phyloP scores from a whole-genome alignment of 1,140 invertebrate species.

The Zeugodacus cucurbitae region DNA sequence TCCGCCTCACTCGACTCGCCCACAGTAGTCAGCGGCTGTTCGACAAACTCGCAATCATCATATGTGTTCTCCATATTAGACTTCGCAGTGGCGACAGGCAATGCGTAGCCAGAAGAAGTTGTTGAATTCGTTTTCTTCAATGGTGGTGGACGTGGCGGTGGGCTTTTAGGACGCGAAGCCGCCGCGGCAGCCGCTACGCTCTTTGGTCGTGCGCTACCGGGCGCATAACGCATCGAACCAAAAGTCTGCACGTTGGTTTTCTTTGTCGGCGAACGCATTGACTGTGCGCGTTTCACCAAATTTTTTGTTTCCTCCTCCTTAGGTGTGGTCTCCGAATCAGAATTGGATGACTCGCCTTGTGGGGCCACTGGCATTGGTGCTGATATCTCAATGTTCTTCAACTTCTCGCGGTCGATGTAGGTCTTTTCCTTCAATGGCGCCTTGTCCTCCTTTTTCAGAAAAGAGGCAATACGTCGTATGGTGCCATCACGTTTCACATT shows the following conservation, averaged over 20 bases:
- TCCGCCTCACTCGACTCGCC: conserved; percentile 68
- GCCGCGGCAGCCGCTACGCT: conserved; percentile 70
- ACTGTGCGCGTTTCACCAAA: conserved; percentile 76
- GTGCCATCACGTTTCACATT: conserved; percentile 69
- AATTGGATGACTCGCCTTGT: conserved; percentile 59
- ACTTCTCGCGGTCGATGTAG: conserved; percentile 74
- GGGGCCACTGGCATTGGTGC: conserved; percentile 73
- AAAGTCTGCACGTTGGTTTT: conserved; percentile 75
- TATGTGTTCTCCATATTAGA: conserved; percentile 70
- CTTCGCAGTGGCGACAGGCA: conserved; percentile 67
- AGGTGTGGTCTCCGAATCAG: conserved; percentile 59
- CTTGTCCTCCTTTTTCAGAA: conserved; percentile 76
- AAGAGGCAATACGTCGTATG: conserved; percentile 80
- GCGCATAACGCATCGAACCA: conserved; percentile 77
- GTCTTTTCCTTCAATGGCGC: conserved; percentile 73
- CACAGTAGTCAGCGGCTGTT: conserved; percentile 73
- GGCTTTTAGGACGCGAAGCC: conserved; percentile 72
- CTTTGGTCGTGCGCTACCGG: conserved; percentile 73
- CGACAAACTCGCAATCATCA: conserved; percentile 80
- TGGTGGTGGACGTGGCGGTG: conserved; percentile 68
- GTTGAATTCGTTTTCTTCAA: conserved; percentile 64
- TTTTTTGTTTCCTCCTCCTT: conserved; percentile 63
- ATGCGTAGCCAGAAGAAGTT: conserved; percentile 58
- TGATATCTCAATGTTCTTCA: conserved; percentile 84
- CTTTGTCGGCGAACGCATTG: conserved; percentile 75